These are phyloP conservation scores for Vesta saturnalis DNA, from an alignment of 2,888 invertebrate species.

Conservation along the genomic window DNA sequence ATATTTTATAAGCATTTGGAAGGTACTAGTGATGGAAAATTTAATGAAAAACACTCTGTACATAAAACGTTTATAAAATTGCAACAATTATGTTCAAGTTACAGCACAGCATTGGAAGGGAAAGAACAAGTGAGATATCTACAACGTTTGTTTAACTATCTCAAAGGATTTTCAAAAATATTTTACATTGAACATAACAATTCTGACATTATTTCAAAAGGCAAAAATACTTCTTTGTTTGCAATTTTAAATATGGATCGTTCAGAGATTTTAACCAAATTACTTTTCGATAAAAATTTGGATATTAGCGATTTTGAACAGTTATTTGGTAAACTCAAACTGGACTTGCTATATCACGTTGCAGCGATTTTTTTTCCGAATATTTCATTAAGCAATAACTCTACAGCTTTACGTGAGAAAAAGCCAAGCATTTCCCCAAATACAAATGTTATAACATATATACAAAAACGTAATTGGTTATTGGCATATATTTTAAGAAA, in stretches of 20 bases:
- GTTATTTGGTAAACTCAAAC: conserved; percentile 74
- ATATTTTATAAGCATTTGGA: conserved; percentile 21
- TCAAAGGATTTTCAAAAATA: conserved; percentile 67
- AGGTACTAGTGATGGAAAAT: conserved; percentile 56
- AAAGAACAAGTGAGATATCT: conserved; percentile 62
- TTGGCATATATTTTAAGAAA: conserved; percentile 74
- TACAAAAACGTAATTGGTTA: conserved; percentile 74
- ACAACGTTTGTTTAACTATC: conserved; percentile 68
- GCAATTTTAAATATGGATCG: conserved; percentile 66
- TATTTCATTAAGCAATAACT: conserved; percentile 65
- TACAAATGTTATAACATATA: conserved; percentile 68
- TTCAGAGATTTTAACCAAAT: conserved; percentile 71
- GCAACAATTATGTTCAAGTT: conserved; percentile 61
- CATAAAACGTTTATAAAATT: conserved; percentile 65
- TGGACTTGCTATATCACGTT: conserved; percentile 79
- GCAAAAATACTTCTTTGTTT: conserved; percentile 62
- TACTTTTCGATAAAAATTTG: conserved; percentile 74
- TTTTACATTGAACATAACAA: conserved; percentile 56
- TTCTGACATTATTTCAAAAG: conserved; percentile 54
- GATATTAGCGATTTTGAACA: conserved; percentile 75
- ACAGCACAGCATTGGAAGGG: conserved; percentile 43
- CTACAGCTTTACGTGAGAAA: conserved; percentile 60
- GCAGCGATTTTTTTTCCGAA: conserved; percentile 78
- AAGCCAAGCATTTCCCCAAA: conserved; percentile 57
- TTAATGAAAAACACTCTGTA: conserved; percentile 65